Conservation (phyloP, 2,888 invertebrate genomes). For the Dioctria linearis region DNA sequence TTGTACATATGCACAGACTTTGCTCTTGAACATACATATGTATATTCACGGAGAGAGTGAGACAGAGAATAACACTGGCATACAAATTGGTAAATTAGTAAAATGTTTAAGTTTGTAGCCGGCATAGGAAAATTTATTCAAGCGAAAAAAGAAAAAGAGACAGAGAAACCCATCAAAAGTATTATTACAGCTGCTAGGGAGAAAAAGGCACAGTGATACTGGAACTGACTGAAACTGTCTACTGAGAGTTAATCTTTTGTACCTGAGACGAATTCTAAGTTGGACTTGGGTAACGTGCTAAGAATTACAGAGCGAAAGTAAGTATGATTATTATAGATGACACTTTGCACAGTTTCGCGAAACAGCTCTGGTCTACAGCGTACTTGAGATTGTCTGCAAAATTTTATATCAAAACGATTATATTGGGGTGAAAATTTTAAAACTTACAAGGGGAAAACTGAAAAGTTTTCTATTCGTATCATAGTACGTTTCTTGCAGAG, state of each 20-base stretch:
- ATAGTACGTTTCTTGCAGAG: background rate
- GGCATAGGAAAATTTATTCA: background rate
- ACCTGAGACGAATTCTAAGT: slow-evolving; percentile 32
- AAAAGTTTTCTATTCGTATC: slow-evolving; percentile 15
- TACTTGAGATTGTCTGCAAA: slow-evolving; percentile 15
- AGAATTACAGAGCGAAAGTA: background rate
- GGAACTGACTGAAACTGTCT: slow-evolving; percentile 32
- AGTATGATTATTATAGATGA: slow-evolving; percentile 13
- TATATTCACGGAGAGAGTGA: too few species aligned
- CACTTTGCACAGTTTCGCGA: slow-evolving; percentile 2
- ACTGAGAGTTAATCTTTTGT: slow-evolving; percentile 37
- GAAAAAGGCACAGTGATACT: background rate
- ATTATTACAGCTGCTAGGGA: slow-evolving; percentile 34
- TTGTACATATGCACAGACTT: background rate
- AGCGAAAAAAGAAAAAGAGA: too few species aligned
- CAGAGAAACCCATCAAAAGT: slow-evolving; percentile 24
- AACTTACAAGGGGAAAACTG: background rate
- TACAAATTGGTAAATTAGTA: slow-evolving; percentile 39
- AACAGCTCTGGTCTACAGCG: background rate
- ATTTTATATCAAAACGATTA: slow-evolving; percentile 11
- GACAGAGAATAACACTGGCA: slow-evolving; percentile 12
- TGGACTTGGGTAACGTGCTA: slow-evolving; percentile 6
- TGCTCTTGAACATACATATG: too few species aligned
- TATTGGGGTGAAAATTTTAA: background rate
- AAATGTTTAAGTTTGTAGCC: slow-evolving; percentile 4